Conservation (phyloP, 2,888 invertebrate species). For the Ectemnius cavifrons region DNA sequence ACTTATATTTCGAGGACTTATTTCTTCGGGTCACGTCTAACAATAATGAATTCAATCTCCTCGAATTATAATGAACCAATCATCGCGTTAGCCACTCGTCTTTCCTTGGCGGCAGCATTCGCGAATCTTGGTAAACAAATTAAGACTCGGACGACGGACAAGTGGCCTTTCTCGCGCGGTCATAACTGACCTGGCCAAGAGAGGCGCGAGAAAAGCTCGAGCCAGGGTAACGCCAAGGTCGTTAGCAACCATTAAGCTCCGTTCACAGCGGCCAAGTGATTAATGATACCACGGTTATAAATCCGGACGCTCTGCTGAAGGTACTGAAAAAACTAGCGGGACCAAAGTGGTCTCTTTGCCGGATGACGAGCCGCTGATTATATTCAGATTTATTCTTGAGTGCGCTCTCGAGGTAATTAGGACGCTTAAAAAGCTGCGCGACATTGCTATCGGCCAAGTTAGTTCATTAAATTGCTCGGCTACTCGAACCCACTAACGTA, state of each 20-base stretch:
- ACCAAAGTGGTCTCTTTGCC: no score
- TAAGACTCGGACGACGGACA: constrained; percentile 47
- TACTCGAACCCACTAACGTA: not conserved
- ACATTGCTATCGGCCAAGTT: no score
- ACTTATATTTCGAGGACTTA: no score
- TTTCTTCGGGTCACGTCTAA: no score
- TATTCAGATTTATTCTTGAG: constrained; percentile 1
- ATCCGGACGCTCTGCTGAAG: no score
- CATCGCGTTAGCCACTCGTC: no score
- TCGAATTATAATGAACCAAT: no score
- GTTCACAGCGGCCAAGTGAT: constrained; percentile 44
- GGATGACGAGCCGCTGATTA: not conserved
- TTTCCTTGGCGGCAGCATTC: no score
- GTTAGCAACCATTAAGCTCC: constrained; percentile 51
- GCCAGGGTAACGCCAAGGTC: constrained; percentile 64
- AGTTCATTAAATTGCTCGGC: not conserved
- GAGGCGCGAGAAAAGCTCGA: constrained; percentile 62
- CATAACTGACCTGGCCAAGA: constrained; percentile 65
- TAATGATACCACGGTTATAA: constrained; percentile 27
- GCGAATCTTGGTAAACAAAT: constrained; percentile 52
- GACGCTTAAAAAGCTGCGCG: not conserved
- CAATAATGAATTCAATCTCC: no score
- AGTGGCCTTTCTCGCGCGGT: constrained; percentile 53
- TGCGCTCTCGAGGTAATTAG: constrained; percentile 1
- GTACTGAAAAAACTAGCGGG: no score